A percentile compares a stretch with the other conserved stretches of the same genome.
Conservation (phyloP, 1,140 invertebrate species). For the Hetaerina americana region DNA sequence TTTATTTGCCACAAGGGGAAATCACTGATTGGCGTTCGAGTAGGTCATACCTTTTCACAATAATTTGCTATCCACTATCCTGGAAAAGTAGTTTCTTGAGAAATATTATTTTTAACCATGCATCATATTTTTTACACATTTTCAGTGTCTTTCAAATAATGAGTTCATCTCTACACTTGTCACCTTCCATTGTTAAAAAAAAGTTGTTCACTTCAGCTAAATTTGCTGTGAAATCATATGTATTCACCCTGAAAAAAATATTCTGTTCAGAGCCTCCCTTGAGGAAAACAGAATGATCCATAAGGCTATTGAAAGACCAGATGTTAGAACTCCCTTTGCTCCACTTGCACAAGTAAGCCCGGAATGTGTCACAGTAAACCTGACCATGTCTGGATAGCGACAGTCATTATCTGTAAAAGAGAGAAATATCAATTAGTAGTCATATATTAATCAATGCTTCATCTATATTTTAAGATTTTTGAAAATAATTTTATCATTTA, state of each 20-base stretch:
- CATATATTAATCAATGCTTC: not conserved
- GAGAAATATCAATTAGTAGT: not conserved
- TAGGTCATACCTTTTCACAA: no score
- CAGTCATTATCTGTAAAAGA: constrained; percentile 13
- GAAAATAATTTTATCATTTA: not conserved
- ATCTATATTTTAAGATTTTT: not conserved
- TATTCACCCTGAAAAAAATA: not conserved
- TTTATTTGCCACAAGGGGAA: no score
- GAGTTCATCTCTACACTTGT: no score
- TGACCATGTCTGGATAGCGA: constrained; percentile 15
- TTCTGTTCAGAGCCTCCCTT: not conserved
- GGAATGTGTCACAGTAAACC: constrained; percentile 14
- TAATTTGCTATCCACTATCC: no score
- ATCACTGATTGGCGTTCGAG: no score
- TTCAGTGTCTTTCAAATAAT: no score
- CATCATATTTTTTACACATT: no score
- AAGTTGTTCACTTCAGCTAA: no score
- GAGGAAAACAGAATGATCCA: not conserved
- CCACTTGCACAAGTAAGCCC: constrained; percentile 17
- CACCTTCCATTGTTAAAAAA: no score
- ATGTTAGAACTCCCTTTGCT: not conserved
- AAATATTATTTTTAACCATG: no score
- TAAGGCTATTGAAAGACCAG: not conserved
- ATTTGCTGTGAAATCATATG: no score
- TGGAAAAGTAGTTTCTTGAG: no score